A percentile compares a stretch with the other conserved stretches of the same genome.
These are phyloP conservation scores for Pipistrellus pipistrellus DNA, from an alignment of 2,797 vertebrate species.

Conservation along the genomic window DNA sequence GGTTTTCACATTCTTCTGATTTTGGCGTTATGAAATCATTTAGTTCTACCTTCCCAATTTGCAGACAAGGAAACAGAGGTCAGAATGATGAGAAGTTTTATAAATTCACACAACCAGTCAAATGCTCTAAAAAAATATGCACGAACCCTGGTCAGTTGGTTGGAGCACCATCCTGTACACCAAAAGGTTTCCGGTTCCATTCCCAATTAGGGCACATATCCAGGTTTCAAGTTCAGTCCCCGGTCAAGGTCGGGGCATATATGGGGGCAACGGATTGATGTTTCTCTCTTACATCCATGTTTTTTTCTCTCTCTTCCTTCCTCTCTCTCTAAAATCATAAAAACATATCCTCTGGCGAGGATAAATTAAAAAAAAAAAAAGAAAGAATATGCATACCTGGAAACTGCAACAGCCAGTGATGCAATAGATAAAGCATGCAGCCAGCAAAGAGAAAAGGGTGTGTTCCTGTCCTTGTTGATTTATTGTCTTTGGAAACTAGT, in stretches of 20 bases:
- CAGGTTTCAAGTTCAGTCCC: neutral
- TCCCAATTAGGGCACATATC: neutral
- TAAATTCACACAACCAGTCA: neutral
- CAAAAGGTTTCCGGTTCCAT: neutral
- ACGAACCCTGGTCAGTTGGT: neutral
- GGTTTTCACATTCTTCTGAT: neutral
- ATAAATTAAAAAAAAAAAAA: no score
- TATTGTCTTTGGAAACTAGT: neutral
- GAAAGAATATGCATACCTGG: neutral
- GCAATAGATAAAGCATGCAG: no score
- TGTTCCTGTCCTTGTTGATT: neutral
- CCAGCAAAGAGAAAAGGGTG: neutral
- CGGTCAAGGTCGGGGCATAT: neutral
- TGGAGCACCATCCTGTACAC: neutral
- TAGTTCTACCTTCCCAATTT: neutral
- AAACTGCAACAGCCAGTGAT: neutral
- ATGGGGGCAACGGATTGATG: neutral
- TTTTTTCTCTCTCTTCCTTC: neutral
- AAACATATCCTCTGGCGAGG: neutral
- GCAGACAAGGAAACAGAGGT: neutral
- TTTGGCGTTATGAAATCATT: neutral
- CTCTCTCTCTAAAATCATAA: neutral
- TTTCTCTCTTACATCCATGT: neutral
- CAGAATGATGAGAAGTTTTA: conserved; percentile 2
- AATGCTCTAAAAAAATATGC: conserved; percentile 6